These are phyloP conservation scores for Cryptomyrus ogoouensis DNA, from an alignment of 2,113 vertebrate genomes.

Conservation along the genomic window DNA sequence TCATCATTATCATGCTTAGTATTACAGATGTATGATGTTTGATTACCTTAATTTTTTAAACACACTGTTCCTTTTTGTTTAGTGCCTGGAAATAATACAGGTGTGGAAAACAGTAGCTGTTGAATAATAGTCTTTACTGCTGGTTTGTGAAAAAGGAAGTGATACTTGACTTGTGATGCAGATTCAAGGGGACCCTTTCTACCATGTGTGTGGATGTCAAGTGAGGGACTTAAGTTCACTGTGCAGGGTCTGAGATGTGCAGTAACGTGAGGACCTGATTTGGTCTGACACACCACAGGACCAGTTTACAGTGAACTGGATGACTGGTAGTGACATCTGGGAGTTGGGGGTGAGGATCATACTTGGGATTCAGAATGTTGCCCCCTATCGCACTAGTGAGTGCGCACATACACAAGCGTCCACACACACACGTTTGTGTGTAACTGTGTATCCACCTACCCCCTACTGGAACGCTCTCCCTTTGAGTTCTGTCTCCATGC, in stretches of 20 bases:
- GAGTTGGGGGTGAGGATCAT: neutral
- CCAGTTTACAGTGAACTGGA: neutral
- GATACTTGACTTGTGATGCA: neutral
- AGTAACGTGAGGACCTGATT: neutral
- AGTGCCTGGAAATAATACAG: neutral
- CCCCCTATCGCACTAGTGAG: neutral
- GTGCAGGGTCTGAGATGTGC: neutral
- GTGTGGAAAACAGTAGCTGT: neutral
- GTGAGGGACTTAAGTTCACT: neutral
- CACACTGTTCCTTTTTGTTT: neutral
- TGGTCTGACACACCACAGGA: conserved; percentile 5
- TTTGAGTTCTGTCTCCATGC: neutral
- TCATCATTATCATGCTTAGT: neutral
- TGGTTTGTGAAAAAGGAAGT: neutral
- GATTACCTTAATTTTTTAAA: neutral
- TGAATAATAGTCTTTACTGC: neutral
- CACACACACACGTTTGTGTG: neutral
- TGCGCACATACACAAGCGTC: neutral
- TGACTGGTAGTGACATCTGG: neutral
- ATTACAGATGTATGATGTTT: neutral
- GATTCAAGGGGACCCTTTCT: neutral
- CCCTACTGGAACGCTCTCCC: neutral
- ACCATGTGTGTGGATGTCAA: neutral
- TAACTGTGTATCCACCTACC: neutral
- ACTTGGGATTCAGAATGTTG: neutral